A percentile compares a stretch with the other conserved stretches of the same genome.
These are phyloP conservation scores for Lucilia cuprina DNA, from an alignment of 1,140 invertebrate species.

Conservation along the genomic window DNA sequence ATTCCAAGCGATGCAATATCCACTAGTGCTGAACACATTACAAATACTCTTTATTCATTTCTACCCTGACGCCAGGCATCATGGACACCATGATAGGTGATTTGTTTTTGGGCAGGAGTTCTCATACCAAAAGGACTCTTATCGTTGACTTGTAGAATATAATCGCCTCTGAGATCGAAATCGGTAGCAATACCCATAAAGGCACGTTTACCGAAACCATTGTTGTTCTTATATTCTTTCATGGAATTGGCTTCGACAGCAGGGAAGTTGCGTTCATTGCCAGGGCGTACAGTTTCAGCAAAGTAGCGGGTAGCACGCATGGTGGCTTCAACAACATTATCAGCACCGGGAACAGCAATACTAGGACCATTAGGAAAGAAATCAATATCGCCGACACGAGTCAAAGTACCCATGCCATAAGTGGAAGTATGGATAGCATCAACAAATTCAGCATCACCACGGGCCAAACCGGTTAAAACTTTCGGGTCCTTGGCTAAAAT, in stretches of 20 bases:
- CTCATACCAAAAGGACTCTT: constrained; percentile 57
- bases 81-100: constrained; percentile 50
- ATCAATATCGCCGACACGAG: constrained; percentile 75
- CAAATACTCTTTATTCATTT: neutral
- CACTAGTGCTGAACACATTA: neutral
- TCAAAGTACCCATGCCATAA: constrained; percentile 72
- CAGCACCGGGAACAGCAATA: constrained; percentile 64
- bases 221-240: constrained; percentile 52
- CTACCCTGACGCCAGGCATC: constrained; percentile 40
- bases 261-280: constrained; percentile 57
- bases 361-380: constrained; percentile 78
- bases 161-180: constrained; percentile 55
- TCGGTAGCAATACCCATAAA: constrained; percentile 58
- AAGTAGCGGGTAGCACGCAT: constrained; percentile 70
- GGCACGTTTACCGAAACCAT: constrained; percentile 53
- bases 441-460: constrained; percentile 68
- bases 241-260: constrained; percentile 56
- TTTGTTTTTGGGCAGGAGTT: constrained; percentile 51
- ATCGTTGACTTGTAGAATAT: constrained; percentile 56
- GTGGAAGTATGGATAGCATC: constrained; percentile 80
- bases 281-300: constrained; percentile 69
- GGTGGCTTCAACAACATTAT: constrained; percentile 70
- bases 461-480: constrained; percentile 64
- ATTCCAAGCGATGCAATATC: neutral
- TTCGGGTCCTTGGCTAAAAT: constrained; percentile 69